Conservation (phyloP, 2,113 vertebrate genomes). For the Porphyrio hochstetteri region DNA sequence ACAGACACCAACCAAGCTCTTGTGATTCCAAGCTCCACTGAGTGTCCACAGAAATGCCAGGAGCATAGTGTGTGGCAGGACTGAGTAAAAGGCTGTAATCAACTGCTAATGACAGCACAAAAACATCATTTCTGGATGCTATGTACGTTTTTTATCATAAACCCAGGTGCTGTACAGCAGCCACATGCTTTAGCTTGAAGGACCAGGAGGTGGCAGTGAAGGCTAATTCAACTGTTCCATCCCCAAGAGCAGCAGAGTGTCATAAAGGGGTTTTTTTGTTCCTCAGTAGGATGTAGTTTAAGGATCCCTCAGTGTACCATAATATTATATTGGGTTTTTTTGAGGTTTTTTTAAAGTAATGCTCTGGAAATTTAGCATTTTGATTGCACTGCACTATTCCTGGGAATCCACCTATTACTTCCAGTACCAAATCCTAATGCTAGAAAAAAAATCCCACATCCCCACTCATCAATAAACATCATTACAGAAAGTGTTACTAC, state of each 20-base stretch:
- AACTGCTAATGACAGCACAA: neutral
- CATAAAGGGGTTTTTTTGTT: neutral
- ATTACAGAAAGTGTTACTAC: neutral
- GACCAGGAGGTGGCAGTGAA: constrained; percentile 57
- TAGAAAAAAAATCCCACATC: neutral
- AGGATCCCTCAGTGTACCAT: neutral
- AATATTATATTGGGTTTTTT: neutral
- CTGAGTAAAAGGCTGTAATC: rapidly evolving
- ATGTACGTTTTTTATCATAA: rapidly evolving
- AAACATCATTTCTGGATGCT: too few species aligned
- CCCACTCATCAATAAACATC: neutral
- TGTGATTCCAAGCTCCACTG: neutral
- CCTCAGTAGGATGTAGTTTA: neutral
- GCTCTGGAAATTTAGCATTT: neutral
- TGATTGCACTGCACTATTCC: neutral
- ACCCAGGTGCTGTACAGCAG: rapidly evolving
- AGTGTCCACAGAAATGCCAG: neutral
- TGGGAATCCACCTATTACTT: neutral
- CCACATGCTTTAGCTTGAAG: rapidly evolving
- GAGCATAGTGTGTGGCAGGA: rapidly evolving
- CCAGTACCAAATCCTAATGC: neutral
- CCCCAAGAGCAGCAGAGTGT: rapidly evolving
- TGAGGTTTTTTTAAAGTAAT: neutral
- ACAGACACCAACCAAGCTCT: neutral
- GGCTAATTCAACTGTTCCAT: neutral